These are phyloP conservation scores for Cheilosia grossa DNA, from an alignment of 2,888 invertebrate species.

Conservation along the genomic window DNA sequence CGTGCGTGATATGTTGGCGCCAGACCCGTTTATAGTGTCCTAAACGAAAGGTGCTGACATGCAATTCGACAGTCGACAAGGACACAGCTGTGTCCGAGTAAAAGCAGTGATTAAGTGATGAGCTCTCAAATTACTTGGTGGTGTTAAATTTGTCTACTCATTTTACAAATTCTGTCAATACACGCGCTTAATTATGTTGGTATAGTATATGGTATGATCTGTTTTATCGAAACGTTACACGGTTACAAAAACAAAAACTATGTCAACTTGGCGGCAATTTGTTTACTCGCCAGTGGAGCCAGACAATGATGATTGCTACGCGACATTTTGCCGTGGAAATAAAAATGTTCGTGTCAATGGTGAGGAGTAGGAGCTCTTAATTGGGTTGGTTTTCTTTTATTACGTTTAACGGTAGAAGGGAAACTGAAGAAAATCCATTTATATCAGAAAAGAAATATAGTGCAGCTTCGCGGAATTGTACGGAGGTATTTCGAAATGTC, in stretches of 20 bases:
- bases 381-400: conserved; percentile 39
- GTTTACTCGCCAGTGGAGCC: conserved; percentile 50
- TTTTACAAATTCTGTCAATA: conserved; percentile 3
- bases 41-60: conserved; percentile 56
- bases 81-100: conserved; percentile 32
- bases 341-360: conserved; percentile 50
- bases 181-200: neutral
- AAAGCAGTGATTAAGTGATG: conserved; percentile 38
- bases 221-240: neutral
- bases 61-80: conserved; percentile 61
- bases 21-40: conserved; percentile 55
- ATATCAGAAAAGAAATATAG: neutral
- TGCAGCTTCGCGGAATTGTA: neutral
- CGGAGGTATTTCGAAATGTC: neutral
- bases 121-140: conserved; percentile 12
- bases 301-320: conserved; percentile 34
- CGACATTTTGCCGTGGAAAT: conserved; percentile 31
- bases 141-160: neutral
- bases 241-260: conserved; percentile 24
- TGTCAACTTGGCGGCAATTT: conserved; percentile 47
- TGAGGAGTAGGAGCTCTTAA: conserved; percentile 41
- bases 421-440: conserved; percentile 1
- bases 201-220: neutral
- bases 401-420: conserved; percentile 19
- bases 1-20: conserved; percentile 66